phyloP scores from a whole-genome alignment of 2,888 invertebrate species.

The Petrophora chlorosata region DNA sequence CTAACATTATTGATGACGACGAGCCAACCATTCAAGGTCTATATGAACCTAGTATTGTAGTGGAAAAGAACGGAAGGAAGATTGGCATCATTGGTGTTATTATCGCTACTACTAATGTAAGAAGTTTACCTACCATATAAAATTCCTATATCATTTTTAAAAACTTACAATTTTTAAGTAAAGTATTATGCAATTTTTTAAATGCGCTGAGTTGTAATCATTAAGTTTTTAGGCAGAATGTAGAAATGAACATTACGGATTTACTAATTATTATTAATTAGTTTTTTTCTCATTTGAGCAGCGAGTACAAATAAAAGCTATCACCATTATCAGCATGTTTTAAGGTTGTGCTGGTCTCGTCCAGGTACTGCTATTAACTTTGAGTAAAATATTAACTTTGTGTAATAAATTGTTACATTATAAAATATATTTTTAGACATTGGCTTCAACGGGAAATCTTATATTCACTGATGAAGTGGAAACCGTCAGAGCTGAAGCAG shows the following conservation, averaged over 20 bases:
- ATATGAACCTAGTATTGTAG: slow-evolving; percentile 86
- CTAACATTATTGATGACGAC: slow-evolving; percentile 88
- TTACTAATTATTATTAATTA: no score
- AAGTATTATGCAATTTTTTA: no score
- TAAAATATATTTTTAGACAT: slow-evolving; percentile 66
- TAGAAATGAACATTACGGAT: no score
- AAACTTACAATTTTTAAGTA: no score
- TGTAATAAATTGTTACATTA: background rate
- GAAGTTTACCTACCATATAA: slow-evolving; percentile 31
- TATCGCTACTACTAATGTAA: slow-evolving; percentile 66
- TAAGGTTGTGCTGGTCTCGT: no score
- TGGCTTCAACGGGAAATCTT: slow-evolving; percentile 87
- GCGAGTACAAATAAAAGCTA: no score
- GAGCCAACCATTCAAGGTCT: slow-evolving; percentile 88
- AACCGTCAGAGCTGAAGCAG: slow-evolving; percentile 86
- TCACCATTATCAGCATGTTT: no score
- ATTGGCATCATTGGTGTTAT: slow-evolving; percentile 93
- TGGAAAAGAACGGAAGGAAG: slow-evolving; percentile 85
- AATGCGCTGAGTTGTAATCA: no score
- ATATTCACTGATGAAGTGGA: slow-evolving; percentile 87
- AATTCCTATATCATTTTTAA: no score
- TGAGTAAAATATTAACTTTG: background rate
- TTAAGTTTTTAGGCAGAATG: no score
- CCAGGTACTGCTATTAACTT: background rate
- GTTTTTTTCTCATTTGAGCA: no score